These are phyloP conservation scores for Pollachius pollachius DNA, from an alignment of 2,113 vertebrate species.

Conservation along the genomic window DNA sequence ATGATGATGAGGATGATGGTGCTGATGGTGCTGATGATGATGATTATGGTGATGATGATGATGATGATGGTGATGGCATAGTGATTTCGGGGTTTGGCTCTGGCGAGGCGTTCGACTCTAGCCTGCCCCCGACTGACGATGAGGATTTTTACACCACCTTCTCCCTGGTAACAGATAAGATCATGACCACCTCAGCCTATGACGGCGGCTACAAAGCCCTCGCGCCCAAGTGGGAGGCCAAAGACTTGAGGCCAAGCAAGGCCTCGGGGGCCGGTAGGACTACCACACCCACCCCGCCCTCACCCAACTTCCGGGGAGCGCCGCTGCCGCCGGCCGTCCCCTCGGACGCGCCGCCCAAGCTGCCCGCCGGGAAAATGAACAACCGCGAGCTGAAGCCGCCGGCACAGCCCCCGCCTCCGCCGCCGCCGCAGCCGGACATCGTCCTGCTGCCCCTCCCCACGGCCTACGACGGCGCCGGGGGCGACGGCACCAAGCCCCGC, in stretches of 20 bases:
- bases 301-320: slow-evolving; percentile 91
- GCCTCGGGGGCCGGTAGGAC: slow-evolving; percentile 97
- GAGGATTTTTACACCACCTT: slow-evolving; percentile 99
- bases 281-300: slow-evolving; percentile 91
- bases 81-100: slow-evolving; percentile 99
- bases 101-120: slow-evolving; percentile 99
- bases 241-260: slow-evolving; percentile 99
- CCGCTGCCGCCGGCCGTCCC: slow-evolving; percentile 82
- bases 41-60: slow-evolving; percentile 84
- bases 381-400: slow-evolving; percentile 95
- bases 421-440: slow-evolving; percentile 93
- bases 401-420: not conserved
- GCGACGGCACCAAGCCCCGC: slow-evolving; percentile 96
- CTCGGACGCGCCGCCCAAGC: slow-evolving; percentile 92
- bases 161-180: slow-evolving; percentile 99
- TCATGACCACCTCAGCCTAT: slow-evolving; percentile 99
- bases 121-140: slow-evolving; percentile 99
- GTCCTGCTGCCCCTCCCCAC: slow-evolving; percentile 97
- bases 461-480: slow-evolving; percentile 78
- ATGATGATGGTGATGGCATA: slow-evolving; percentile 89
- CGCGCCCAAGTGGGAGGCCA: slow-evolving; percentile 98
- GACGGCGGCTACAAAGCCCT: slow-evolving; percentile 99
- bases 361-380: slow-evolving; percentile 99
- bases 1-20: slow-evolving; percentile 91
- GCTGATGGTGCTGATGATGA: slow-evolving; percentile 75